Evolutionary conservation across 1,140 invertebrate species (phyloP).

Genomic region (Drosophila ambigua): DNA sequence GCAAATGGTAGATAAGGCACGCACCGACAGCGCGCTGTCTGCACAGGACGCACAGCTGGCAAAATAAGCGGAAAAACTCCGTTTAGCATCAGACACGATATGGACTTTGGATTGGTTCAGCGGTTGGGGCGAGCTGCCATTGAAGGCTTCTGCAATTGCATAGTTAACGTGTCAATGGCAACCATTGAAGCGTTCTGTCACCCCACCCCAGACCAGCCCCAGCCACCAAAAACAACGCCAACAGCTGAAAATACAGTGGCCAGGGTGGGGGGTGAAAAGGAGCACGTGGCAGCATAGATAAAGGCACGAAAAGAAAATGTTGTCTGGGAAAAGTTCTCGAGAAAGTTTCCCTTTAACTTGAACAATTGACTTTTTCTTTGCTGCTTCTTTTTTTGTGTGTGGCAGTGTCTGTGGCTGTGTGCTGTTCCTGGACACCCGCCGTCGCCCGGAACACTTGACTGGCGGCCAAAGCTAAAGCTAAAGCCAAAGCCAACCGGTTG

Average conservation of each 20-base stretch:
- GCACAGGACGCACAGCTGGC: conserved; percentile 65
- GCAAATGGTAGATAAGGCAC: conserved; percentile 73
- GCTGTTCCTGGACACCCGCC: conserved; percentile 29
- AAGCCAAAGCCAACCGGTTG: conserved; percentile 60
- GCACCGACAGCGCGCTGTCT: conserved; percentile 68
- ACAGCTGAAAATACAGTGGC: conserved; percentile 37
- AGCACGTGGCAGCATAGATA: conserved; percentile 40
- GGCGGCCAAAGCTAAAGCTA: conserved; percentile 48
- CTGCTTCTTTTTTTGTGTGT: conserved; percentile 23
- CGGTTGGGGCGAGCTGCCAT: neutral
- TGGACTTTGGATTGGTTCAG: neutral
- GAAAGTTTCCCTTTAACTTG: conserved; percentile 80
- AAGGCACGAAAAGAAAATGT: conserved; percentile 69
- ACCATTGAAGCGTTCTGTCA: conserved; percentile 47
- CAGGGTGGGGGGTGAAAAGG: neutral
- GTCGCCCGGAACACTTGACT: conserved; percentile 60
- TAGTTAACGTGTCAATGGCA: conserved; percentile 81
- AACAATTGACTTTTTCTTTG: conserved; percentile 72
- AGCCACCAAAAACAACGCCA: too few species aligned
- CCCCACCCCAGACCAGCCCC: neutral
- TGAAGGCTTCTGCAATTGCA: conserved; percentile 62
- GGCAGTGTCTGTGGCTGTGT: conserved; percentile 19
- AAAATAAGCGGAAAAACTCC: conserved; percentile 75
- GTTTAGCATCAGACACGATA: conserved; percentile 66
- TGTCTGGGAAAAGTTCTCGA: conserved; percentile 74